A percentile compares a stretch with the other conserved stretches of the same genome.
Conservation (phyloP, 23 tunicate species). For the Halocynthia roretzi region DNA sequence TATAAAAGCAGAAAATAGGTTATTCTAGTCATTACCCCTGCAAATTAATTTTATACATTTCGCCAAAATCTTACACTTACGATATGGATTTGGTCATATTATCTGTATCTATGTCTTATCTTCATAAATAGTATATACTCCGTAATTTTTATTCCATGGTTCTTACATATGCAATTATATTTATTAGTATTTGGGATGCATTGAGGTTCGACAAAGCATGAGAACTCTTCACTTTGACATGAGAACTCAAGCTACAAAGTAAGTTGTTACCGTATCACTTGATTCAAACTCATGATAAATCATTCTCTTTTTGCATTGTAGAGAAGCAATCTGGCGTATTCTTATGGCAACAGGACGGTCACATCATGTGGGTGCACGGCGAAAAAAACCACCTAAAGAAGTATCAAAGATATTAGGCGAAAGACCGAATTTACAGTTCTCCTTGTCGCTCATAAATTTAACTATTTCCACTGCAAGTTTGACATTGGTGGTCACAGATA, state of each 20-base stretch:
- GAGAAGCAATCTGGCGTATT: constrained; percentile 94
- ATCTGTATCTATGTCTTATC: too few species aligned
- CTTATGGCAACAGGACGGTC: constrained; percentile 53
- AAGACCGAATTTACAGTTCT: constrained; percentile 60
- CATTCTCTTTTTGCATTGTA: constrained; percentile 1
- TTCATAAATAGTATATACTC: background rate
- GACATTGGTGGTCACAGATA: constrained; percentile 72
- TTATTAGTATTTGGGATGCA: constrained; percentile 87
- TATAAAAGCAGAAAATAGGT: background rate
- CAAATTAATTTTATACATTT: too few species aligned
- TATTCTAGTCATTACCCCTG: too few species aligned
- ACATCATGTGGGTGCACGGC: constrained; percentile 46
- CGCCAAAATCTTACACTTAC: too few species aligned
- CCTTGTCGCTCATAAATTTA: constrained; percentile 64
- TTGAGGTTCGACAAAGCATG: constrained; percentile 86
- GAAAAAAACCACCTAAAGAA: constrained; percentile 90
- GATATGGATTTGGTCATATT: too few species aligned
- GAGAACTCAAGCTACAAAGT: constrained; percentile 94
- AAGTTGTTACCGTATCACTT: background rate
- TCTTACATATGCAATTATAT: background rate
- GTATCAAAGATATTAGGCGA: constrained; percentile 66
- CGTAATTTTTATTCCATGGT: background rate
- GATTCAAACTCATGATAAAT: background rate
- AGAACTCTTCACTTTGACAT: constrained; percentile 76
- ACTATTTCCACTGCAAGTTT: constrained; percentile 94